Base-by-base conservation (phyloP, 2,888 invertebrate genomes). In the Biston betularia region DNA sequence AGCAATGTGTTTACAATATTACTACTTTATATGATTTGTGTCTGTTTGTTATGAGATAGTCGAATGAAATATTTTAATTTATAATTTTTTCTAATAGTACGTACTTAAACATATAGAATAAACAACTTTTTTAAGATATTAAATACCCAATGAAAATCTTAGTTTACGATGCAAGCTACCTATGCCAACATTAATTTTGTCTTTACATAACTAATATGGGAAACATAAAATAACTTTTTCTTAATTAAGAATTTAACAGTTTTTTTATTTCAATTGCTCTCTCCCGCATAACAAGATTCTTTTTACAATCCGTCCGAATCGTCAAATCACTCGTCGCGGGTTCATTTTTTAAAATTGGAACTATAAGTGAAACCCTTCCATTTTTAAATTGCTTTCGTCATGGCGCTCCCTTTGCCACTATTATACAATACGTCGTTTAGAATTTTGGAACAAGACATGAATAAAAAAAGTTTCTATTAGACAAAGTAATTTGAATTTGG, bases 371-470 rank as follows among this genome's bases (percentile, higher is more conserved):
- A 92, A 91, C 92, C 92, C 90, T 88, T 90, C 87, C 89, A 89
- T 89, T 93, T 91, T 90, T 89, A 89, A 92, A 92, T 92, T 90
- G 87, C 85, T 89, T 90, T 90, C 90, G 92, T 91, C 92, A 91
- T 89, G 90, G 87, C 86, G 87, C 87, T 85, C 89, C 90, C 88
- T 87, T 85, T 85, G 86, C 86, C 87, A 86, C 84, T 86, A 84
- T 88, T 86, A 81, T 82, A 82, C 78, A 78, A 79, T 79, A 80
- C 81, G 80, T 82, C 81, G 80, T 78, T 71, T 75, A 75, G 73
- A 74, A 71, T 79, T 81, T 79, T 76, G 75, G 73, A 72, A 73
- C 52, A 50, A 63, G 59, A 62, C 62, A 56, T 60, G 70, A 65
- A 71, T 79, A 71, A 71, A 76, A 79, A 76, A 78, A 76, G 79